Percentiles rank a stretch among this genome's conserved stretches.
Evolutionary conservation across 1,140 invertebrate species (phyloP).

Genomic region (Drosophila tsacasi): DNA sequence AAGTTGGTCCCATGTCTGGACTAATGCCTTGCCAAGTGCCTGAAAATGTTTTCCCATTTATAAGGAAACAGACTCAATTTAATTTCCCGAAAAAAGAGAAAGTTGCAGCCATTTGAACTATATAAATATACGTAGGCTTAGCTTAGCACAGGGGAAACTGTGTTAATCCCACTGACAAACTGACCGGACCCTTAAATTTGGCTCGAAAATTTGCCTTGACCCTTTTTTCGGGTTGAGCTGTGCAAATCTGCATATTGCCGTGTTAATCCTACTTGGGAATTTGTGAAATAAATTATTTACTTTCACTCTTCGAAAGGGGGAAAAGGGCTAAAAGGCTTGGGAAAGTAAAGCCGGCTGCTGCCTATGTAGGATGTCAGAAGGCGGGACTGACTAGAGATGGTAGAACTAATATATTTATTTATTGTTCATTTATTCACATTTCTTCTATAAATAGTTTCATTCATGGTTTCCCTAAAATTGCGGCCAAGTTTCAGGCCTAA

Average conservation of each 20-base stretch:
- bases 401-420: not conserved
- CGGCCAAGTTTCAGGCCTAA: not conserved
- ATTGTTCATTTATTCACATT: not conserved
- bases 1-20: constrained; percentile 34
- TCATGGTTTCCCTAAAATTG: not conserved
- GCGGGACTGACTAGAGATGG: no score
- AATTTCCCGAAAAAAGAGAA: constrained; percentile 67
- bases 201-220: constrained; percentile 48
- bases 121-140: constrained; percentile 79
- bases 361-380: constrained; percentile 9
- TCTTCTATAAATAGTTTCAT: not conserved
- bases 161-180: constrained; percentile 58
- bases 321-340: constrained; percentile 24
- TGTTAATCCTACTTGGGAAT: constrained; percentile 81
- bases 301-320: constrained; percentile 13
- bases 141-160: constrained; percentile 70
- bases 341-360: constrained; percentile 19
- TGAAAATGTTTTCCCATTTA: constrained; percentile 76
- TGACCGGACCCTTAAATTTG: constrained; percentile 36
- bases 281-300: constrained; percentile 83
- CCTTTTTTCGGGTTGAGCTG: constrained; percentile 58
- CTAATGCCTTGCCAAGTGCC: constrained; percentile 63
- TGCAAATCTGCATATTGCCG: constrained; percentile 79
- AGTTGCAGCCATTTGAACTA: constrained; percentile 66
- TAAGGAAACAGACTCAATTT: constrained; percentile 78